Evolutionary conservation across 2,888 invertebrate species (phyloP).

Genomic region (Peribatodes rhomboidaria): DNA sequence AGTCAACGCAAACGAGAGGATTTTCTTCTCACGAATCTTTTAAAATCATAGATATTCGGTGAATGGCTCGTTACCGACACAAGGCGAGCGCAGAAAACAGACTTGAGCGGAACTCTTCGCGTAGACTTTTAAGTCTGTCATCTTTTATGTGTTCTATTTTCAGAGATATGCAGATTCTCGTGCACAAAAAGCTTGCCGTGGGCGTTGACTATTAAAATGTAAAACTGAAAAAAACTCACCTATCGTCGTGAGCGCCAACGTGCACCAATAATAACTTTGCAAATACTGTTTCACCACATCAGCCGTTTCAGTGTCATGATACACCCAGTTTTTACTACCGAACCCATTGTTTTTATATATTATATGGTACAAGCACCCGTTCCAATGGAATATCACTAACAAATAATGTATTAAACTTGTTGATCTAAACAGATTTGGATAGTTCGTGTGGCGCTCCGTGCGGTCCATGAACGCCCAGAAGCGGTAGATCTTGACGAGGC

Average conservation of each 20-base stretch:
- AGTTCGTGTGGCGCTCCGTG: slow-evolving; percentile 99
- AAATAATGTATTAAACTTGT: slow-evolving; percentile 97
- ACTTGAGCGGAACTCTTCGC: no score
- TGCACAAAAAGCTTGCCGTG: not conserved
- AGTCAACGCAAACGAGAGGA: not conserved
- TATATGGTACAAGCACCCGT: slow-evolving; percentile 99
- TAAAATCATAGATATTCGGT: not conserved
- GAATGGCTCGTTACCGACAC: not conserved
- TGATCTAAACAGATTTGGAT: slow-evolving; percentile 98
- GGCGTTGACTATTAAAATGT: not conserved
- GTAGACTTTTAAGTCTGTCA: not conserved
- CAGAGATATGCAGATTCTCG: not conserved
- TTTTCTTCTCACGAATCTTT: not conserved
- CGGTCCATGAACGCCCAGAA: slow-evolving; percentile 99
- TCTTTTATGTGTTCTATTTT: not conserved
- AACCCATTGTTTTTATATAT: slow-evolving; percentile 98
- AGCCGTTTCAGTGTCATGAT: slow-evolving; percentile 93
- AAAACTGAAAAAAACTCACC: slow-evolving; percentile 83
- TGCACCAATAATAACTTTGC: slow-evolving; percentile 99
- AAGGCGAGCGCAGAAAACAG: not conserved
- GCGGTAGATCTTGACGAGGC: slow-evolving; percentile 98
- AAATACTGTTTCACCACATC: slow-evolving; percentile 98
- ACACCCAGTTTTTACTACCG: slow-evolving; percentile 97
- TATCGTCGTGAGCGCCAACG: slow-evolving; percentile 97
- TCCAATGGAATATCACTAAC: slow-evolving; percentile 99